Base-by-base conservation (phyloP, 2,797 vertebrate species). In the Ciconia nigra region DNA sequence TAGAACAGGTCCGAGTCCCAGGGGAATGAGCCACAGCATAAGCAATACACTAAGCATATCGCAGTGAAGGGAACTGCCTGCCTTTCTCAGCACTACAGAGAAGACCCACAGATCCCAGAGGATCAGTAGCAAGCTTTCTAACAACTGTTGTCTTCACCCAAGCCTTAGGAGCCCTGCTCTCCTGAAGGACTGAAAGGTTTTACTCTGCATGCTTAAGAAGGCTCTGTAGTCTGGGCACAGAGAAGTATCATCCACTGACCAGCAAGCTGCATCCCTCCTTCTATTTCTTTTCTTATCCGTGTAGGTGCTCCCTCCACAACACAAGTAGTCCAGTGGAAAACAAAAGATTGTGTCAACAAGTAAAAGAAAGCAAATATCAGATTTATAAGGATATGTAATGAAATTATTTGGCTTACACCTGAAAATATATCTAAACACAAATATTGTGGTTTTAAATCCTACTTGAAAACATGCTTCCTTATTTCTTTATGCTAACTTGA, bases 401-500 rank as follows among this genome's bases (percentile, higher is more conserved):
- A 84, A 87, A 81, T 72, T 1, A 63, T 59, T 69, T 55, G 59
- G 33, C 42, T 90, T 80, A 51, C 17, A 55, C 16, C 17, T 61
- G 37, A 61, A 74, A 61, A 52, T 37, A n/a, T 5, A 89, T 46
- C 44, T 41, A 28, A 79, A 71, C 9, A 57, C 5, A 42, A 74
- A 22, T 31, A 44, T 4, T 37, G 8, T 71, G 22, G 15, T 0
- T 72, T 83, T 49, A 83, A 89, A 82, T 58, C 33, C 73, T 77
- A 33, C 31, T 83, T 89, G 78, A 87, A 96, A 90, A 92, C n/a
- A 70, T 26, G 29, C 49, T 82, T 87, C 71, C 28, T 79, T 87
- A 42, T 83, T 93, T 93, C 88, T 93, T 89, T 93, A 80, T 86
- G 61, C 46, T 86, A 95, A 93, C 69, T 82, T 15, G 9, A 90